A percentile compares a stretch with the other conserved stretches of the same genome.
Conservation (phyloP, 2,797 vertebrate species). For the Percopsis omiscomaycus region DNA sequence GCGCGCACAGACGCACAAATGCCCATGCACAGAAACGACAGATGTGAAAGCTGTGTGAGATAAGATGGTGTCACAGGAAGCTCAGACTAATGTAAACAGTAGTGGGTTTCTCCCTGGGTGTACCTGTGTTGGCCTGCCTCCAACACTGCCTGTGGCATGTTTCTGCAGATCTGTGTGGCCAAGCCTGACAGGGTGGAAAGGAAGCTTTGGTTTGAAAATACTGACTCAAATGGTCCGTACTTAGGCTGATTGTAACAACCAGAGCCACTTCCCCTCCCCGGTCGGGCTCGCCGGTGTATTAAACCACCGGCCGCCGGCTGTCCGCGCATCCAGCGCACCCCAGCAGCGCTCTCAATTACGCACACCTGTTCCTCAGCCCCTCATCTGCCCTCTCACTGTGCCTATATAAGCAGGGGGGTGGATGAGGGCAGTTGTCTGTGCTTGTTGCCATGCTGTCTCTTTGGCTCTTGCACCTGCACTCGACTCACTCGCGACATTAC, state of each 20-base stretch:
- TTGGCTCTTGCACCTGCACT: no score
- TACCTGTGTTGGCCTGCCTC: background rate
- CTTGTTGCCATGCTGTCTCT: no score
- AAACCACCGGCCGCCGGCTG: no score
- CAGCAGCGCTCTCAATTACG: no score
- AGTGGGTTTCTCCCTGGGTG: background rate
- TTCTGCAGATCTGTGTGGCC: background rate
- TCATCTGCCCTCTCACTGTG: no score
- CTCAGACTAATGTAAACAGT: slow-evolving; percentile 8
- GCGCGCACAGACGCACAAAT: slow-evolving; percentile 20
- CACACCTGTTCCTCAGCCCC: no score
- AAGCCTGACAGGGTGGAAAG: background rate
- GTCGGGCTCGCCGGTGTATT: no score
- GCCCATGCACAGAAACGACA: slow-evolving; percentile 1
- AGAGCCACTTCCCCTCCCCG: no score
- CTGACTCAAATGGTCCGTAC: background rate
- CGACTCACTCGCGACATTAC: no score
- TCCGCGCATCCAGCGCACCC: no score
- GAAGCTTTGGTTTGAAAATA: background rate
- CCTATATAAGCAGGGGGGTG: no score
- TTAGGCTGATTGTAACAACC: background rate
- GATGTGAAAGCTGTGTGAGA: background rate
- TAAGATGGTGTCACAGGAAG: slow-evolving; percentile 17
- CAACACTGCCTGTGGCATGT: background rate
- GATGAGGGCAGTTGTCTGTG: no score